Base-by-base conservation (phyloP, 2,888 invertebrate species). In the Myopa testacea region DNA sequence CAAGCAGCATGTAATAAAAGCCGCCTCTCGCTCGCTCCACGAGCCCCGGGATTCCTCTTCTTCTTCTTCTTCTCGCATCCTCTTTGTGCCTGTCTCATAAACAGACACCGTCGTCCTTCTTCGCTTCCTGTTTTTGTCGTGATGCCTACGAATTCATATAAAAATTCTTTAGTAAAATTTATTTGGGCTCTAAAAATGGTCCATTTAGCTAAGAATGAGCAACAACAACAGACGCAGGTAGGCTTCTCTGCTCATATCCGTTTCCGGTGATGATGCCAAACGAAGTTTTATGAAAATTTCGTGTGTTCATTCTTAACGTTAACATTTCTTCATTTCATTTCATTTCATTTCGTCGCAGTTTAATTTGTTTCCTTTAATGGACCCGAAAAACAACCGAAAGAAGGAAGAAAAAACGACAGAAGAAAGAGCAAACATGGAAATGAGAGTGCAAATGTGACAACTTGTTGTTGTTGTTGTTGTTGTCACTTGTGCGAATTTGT, bases 261-360 rank as follows among this genome's bases (percentile, higher is more conserved):
- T 55, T 65, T 75, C 74, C 74, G 74, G 65, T 75, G 65, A 37
- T 75, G 74, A 52, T 65, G 65, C 72, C 60, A 72, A 72, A 72
- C 72, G 60, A 60, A 37, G 55, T 55, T 71, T 52, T 52, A 37
- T 16, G 14, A 52, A 14, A 10, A 8, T 45, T 45, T 45, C 45
- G 7, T 12, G 55, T 12, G 4, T 1, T n/a, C 0, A 55, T 19
- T 69, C 14, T 71, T 5, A 26, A 58, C 38, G 16, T 58, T 58
- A n/a, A n/a, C 58, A 16, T 40, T 63, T 63, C 65, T 74, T 50
- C 65, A 74, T 74, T 74, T 65, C 63, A 63, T 65, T 74, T 65
- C 63, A 63, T 63, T 63, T 7, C 34, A 62, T 67, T 75, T 75
- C 60, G 40, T 34, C 12, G 4, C 37, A 67, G 52, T 69, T 75